A percentile compares a stretch with the other conserved stretches of the same genome.
Conservation (phyloP, 2,113 vertebrate species). For the Chaetodon auriga region DNA sequence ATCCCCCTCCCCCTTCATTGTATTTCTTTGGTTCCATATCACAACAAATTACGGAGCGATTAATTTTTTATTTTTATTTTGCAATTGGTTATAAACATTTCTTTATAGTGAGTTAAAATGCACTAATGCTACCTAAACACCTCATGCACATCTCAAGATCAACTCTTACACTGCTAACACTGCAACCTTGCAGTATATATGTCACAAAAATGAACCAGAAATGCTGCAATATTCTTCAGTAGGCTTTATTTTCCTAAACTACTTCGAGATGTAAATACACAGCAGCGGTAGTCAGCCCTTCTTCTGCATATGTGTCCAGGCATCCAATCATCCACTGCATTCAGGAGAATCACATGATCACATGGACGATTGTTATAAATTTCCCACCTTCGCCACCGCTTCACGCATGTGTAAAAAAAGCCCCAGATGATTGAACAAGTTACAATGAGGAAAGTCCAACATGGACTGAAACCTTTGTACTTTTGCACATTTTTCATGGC, state of each 20-base stretch:
- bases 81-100: neutral
- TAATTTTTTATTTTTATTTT: neutral
- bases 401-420: too few relatives aligned
- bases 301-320: neutral
- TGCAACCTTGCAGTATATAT: neutral
- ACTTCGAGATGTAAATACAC: neutral
- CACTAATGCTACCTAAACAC: neutral
- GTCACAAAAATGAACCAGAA: neutral
- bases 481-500: too few relatives aligned
- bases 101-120: neutral
- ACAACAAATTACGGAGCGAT: neutral
- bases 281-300: neutral
- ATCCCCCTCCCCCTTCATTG: neutral
- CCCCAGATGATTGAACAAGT: too few relatives aligned
- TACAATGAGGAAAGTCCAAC: too few relatives aligned
- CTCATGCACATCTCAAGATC: neutral
- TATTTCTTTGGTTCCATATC: neutral
- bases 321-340: too few relatives aligned
- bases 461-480: too few relatives aligned
- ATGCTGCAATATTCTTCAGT: neutral
- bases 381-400: too few relatives aligned
- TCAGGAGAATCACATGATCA: too few relatives aligned
- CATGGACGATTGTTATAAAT: too few relatives aligned
- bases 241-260: neutral
- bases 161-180: neutral